A percentile compares a stretch with the other conserved stretches of the same genome.
These are phyloP conservation scores for Ceratina japonica DNA, from an alignment of 1,140 invertebrate genomes.

Conservation along the genomic window DNA sequence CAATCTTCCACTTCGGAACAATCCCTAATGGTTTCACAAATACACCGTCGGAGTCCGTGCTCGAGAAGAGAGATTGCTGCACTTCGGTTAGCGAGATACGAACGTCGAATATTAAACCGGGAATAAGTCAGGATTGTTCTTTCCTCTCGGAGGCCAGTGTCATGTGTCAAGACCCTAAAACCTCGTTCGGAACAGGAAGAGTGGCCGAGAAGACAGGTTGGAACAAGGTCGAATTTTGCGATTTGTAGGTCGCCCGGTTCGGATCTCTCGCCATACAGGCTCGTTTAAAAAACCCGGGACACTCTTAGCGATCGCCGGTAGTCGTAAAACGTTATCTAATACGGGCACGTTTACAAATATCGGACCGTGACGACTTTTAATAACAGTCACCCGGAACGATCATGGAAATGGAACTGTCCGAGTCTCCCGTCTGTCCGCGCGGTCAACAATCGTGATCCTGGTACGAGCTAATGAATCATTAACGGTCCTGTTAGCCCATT, in stretches of 20 bases:
- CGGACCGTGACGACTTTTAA: background rate
- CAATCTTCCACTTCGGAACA: too few species aligned
- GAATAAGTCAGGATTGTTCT: background rate
- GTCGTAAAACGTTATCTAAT: constrained; percentile 3
- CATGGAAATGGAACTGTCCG: background rate
- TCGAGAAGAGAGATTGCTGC: too few species aligned
- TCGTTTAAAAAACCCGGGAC: background rate
- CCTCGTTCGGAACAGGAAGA: constrained; percentile 62
- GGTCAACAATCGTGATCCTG: constrained; percentile 38
- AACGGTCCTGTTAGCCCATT: constrained; percentile 65
- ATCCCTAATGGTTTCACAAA: too few species aligned
- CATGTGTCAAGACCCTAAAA: constrained; percentile 62
- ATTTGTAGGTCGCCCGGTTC: constrained; percentile 58
- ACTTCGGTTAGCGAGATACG: too few species aligned
- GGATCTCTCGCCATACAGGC: background rate
- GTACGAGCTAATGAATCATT: constrained; percentile 66
- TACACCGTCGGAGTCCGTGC: too few species aligned
- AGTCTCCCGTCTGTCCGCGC: background rate
- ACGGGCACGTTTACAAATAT: background rate
- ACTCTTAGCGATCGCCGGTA: background rate
- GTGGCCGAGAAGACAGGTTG: constrained; percentile 35
- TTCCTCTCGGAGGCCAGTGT: constrained; percentile 41
- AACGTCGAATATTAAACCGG: too few species aligned
- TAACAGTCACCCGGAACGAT: background rate
- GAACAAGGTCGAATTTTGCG: constrained; percentile 52